A percentile compares a stretch with the other conserved stretches of the same genome.
phyloP scores from a whole-genome alignment of 2,113 vertebrate species.

The Petromus typicus region DNA sequence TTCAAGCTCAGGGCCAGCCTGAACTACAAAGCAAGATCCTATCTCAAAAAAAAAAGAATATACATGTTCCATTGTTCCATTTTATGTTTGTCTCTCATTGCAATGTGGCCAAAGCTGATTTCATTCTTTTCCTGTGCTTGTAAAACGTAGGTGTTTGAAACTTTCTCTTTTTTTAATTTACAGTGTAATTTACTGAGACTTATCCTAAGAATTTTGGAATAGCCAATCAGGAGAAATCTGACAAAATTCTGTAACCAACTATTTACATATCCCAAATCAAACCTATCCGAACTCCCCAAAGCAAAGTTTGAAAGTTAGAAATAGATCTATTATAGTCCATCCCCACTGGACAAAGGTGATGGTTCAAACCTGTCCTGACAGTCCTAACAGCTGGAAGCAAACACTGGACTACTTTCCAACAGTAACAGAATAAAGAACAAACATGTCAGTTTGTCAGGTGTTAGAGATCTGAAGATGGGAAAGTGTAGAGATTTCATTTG shows the following conservation, averaged over 20 bases:
- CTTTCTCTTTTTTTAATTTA: conserved; percentile 83
- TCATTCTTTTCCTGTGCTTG: not conserved
- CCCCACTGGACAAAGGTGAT: conserved; percentile 79
- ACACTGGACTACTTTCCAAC: too few species aligned
- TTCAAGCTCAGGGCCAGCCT: too few species aligned
- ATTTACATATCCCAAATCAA: conserved; percentile 89
- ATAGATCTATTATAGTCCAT: too few species aligned
- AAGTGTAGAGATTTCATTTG: not conserved
- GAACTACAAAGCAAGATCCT: too few species aligned
- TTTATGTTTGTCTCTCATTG: not conserved
- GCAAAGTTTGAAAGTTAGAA: conserved; percentile 83
- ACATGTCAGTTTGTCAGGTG: too few species aligned
- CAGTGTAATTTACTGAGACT: conserved; percentile 91
- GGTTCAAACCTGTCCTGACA: conserved; percentile 71
- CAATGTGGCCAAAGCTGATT: not conserved
- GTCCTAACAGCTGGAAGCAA: too few species aligned
- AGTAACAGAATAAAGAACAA: too few species aligned
- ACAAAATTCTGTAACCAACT: conserved; percentile 86
- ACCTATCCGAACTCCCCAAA: conserved; percentile 86
- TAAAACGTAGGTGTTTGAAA: not conserved
- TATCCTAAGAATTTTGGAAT: conserved; percentile 90
- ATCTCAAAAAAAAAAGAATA: too few species aligned
- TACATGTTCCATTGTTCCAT: not conserved
- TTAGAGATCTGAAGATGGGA: not conserved
- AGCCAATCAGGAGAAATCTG: conserved; percentile 90